phyloP scores from a whole-genome alignment of 2,888 invertebrate genomes.

The Liposcelis brunnea region DNA sequence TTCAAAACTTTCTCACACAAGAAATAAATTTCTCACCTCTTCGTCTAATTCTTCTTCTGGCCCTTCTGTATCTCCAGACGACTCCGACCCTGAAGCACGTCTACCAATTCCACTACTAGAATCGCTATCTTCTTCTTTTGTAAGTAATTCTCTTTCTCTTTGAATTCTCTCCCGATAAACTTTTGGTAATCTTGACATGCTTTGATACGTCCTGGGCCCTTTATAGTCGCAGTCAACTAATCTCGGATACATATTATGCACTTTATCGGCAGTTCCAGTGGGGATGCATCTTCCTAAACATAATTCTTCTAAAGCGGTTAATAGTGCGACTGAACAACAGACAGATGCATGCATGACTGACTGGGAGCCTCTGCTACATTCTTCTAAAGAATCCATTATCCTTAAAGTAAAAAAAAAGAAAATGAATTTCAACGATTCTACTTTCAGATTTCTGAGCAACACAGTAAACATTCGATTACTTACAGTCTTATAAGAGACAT shows the following conservation, averaged over 20 bases:
- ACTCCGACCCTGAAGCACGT: slow-evolving; percentile 18
- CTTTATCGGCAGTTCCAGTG: slow-evolving; percentile 39
- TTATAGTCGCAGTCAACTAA: slow-evolving; percentile 59
- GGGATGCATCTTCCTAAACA: slow-evolving; percentile 56
- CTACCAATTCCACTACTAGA: slow-evolving; percentile 28
- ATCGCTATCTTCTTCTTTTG: slow-evolving; percentile 41
- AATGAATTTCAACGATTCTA: slow-evolving; percentile 17
- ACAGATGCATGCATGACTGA: slow-evolving; percentile 62
- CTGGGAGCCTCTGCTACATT: slow-evolving; percentile 68
- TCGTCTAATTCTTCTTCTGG: slow-evolving; percentile 27
- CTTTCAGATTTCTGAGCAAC: slow-evolving; percentile 65
- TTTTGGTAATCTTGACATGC: slow-evolving; percentile 63
- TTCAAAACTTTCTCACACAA: background rate
- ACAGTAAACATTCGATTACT: slow-evolving; percentile 52
- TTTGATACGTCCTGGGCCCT: slow-evolving; percentile 61
- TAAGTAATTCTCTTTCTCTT: slow-evolving; percentile 22
- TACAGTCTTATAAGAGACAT: slow-evolving; percentile 70
- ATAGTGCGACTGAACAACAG: slow-evolving; percentile 64
- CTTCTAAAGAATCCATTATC: slow-evolving; percentile 84
- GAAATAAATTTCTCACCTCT: slow-evolving; percentile 8
- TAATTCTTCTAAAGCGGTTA: slow-evolving; percentile 66
- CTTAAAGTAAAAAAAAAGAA: slow-evolving; percentile 27
- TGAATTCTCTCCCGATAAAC: slow-evolving; percentile 44
- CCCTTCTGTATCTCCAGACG: slow-evolving; percentile 46
- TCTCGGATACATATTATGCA: slow-evolving; percentile 46